Evolutionary conservation across 2,113 vertebrate species (phyloP).

Genomic region (Chlorocebus sabaeus): DNA sequence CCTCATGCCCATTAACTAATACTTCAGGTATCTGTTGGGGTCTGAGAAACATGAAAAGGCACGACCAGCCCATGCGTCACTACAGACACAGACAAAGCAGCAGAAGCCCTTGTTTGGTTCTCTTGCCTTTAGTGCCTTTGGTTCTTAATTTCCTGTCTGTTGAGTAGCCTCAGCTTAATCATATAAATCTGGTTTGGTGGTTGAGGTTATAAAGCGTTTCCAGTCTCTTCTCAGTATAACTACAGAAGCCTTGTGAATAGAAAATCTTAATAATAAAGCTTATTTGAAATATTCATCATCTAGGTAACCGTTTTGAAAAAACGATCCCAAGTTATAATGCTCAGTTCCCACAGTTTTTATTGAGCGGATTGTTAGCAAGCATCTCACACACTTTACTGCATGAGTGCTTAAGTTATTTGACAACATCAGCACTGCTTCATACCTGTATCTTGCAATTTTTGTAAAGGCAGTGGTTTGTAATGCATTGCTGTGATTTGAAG

Average conservation of each 20-base stretch:
- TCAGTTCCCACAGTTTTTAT: slow-evolving; percentile 30
- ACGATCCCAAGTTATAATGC: not conserved
- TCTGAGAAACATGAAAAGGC: not conserved
- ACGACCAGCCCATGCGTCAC: rapidly evolving
- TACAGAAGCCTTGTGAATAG: not conserved
- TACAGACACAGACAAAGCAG: not conserved
- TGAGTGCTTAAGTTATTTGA: slow-evolving; percentile 54
- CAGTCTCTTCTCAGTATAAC: not conserved
- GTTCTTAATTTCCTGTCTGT: slow-evolving; percentile 4
- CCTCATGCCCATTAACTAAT: not conserved
- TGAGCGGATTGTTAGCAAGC: not conserved
- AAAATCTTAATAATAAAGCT: not conserved
- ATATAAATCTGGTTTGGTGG: not conserved
- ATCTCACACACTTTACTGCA: not conserved
- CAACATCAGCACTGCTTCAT: not conserved
- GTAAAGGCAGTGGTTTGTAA: slow-evolving; percentile 36
- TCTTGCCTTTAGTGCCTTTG: not conserved
- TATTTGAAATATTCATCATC: not conserved
- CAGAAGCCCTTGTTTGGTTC: not conserved
- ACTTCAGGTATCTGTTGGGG: not conserved
- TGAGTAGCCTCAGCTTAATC: not conserved
- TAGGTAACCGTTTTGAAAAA: not conserved
- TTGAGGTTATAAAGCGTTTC: not conserved
- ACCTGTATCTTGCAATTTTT: slow-evolving; percentile 40
- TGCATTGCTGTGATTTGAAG: slow-evolving; percentile 44